These are phyloP conservation scores for Calliopsis andreniformis DNA, from an alignment of 1,140 invertebrate species.

Conservation along the genomic window DNA sequence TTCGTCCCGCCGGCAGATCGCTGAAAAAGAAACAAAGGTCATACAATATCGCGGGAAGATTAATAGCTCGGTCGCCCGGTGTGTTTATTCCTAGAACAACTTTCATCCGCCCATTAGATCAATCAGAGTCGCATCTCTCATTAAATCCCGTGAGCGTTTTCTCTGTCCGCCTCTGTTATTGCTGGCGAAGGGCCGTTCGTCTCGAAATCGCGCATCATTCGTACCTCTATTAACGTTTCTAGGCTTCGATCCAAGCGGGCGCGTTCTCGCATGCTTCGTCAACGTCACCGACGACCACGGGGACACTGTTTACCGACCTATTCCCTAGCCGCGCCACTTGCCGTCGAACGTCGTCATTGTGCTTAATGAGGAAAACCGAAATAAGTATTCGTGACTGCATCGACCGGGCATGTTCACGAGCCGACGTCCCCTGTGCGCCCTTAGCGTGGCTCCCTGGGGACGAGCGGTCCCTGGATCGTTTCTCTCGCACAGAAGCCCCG, in stretches of 20 bases:
- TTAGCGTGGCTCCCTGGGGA: conserved; percentile 56
- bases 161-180: background rate
- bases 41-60: too few species aligned
- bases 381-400: conserved; percentile 56
- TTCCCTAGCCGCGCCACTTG: conserved; percentile 42
- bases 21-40: too few species aligned
- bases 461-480: conserved; percentile 33
- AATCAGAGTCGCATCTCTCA: background rate
- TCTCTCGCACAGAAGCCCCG: conserved; percentile 33
- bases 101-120: background rate
- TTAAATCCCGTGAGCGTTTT: background rate
- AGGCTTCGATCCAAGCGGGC: conserved; percentile 19
- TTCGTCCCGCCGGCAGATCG: too few species aligned
- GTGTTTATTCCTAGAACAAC: background rate
- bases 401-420: conserved; percentile 3
- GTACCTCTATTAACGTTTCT: conserved; percentile 16
- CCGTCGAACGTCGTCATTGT: conserved; percentile 62
- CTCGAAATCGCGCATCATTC: background rate
- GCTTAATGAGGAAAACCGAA: conserved; percentile 66
- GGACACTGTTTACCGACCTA: conserved; percentile 34
- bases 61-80: too few species aligned
- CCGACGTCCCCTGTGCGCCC: conserved; percentile 59
- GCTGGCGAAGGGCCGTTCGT: background rate
- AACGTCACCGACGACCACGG: background rate
- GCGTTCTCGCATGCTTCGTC: conserved; percentile 3